A percentile compares a stretch with the other conserved stretches of the same genome.
phyloP scores from a whole-genome alignment of 2,888 invertebrate genomes.

The Alsophila aescularia region DNA sequence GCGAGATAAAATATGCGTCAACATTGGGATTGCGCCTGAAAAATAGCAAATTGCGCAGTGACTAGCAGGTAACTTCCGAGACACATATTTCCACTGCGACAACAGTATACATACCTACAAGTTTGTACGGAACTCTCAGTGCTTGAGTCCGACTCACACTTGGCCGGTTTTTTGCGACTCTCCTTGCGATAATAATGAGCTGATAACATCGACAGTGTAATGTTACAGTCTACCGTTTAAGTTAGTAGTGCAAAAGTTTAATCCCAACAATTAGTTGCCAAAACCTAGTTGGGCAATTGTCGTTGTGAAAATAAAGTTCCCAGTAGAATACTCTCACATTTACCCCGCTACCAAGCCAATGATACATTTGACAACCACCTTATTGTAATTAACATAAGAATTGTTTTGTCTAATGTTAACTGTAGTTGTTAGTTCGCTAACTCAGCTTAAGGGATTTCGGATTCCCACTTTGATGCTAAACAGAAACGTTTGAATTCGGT shows the following conservation, averaged over 20 bases:
- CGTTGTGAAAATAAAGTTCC: conserved; percentile 76
- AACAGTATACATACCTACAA: too few species aligned
- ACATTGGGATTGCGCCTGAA: too few species aligned
- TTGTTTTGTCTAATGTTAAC: conserved; percentile 34
- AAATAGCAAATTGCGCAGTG: too few species aligned
- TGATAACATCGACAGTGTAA: too few species aligned
- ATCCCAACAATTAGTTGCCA: conserved; percentile 75
- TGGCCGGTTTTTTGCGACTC: too few species aligned
- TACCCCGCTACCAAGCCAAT: conserved; percentile 46
- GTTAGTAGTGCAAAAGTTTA: conserved; percentile 63
- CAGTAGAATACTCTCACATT: conserved; percentile 62
- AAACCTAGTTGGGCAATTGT: conserved; percentile 78
- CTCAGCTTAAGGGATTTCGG: conserved; percentile 77
- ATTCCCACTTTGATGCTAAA: conserved; percentile 76
- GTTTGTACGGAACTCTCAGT: too few species aligned
- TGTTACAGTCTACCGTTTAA: conserved; percentile 49
- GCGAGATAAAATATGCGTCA: too few species aligned
- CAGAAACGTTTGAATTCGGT: conserved; percentile 69
- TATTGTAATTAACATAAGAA: conserved; percentile 36
- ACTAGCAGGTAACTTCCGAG: too few species aligned
- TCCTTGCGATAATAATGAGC: too few species aligned
- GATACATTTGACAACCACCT: conserved; percentile 35
- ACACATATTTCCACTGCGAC: too few species aligned
- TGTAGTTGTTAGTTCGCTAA: conserved; percentile 56
- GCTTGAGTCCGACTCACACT: too few species aligned